Evolutionary conservation across 2,797 vertebrate genomes (phyloP).

Genomic region (Tympanoctomys barrerae): DNA sequence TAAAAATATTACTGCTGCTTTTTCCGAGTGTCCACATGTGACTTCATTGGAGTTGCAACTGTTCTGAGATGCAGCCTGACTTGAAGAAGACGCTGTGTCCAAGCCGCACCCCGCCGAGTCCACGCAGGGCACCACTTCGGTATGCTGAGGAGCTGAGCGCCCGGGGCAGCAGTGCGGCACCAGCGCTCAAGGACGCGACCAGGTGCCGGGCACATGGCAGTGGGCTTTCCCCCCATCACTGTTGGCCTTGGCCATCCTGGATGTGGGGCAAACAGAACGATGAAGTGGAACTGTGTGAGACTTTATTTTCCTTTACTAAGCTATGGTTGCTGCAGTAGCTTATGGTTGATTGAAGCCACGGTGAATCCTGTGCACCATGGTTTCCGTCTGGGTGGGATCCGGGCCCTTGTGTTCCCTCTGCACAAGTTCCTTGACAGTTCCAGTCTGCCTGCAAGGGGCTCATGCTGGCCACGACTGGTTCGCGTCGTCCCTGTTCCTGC

Average conservation of each 20-base stretch:
- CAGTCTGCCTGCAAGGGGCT: constrained; percentile 90
- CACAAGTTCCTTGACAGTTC: constrained; percentile 89
- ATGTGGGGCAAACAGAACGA: background rate
- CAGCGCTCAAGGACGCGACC: background rate
- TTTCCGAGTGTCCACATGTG: background rate
- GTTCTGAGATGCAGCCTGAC: constrained; percentile 29
- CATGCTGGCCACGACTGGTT: constrained; percentile 96
- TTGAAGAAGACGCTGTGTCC: background rate
- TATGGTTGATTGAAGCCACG: background rate
- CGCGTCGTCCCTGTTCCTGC: constrained; percentile 94
- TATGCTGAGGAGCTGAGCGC: background rate
- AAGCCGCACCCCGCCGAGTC: background rate
- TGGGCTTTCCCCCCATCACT: background rate
- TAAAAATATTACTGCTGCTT: background rate
- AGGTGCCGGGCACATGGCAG: no score
- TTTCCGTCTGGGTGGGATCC: background rate
- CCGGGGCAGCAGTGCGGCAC: background rate
- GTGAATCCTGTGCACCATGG: background rate
- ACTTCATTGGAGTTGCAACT: constrained; percentile 20
- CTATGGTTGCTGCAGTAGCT: background rate
- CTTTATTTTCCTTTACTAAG: constrained; percentile 28
- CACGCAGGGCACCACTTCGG: no score
- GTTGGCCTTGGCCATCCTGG: background rate
- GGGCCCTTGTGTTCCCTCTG: background rate
- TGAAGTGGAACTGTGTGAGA: background rate